Conservation (phyloP, 2,113 vertebrate genomes). For the Saguinus imperator region DNA sequence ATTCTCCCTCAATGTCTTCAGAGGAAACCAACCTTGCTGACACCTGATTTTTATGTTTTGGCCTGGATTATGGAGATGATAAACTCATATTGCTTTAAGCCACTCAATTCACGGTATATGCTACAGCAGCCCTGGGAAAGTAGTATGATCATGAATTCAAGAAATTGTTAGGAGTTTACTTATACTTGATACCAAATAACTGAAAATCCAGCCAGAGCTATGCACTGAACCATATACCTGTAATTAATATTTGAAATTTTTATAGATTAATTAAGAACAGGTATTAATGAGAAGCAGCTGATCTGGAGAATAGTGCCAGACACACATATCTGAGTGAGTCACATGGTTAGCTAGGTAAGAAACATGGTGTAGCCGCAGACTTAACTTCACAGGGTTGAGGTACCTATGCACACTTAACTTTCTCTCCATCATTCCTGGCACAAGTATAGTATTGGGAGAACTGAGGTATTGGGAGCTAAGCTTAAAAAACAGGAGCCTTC, state of each 20-base stretch:
- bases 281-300: neutral
- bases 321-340: no score
- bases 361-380: neutral
- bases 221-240: neutral
- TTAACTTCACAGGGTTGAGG: neutral
- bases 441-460: neutral
- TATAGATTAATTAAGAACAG: neutral
- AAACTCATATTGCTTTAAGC: neutral
- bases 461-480: fast-evolving
- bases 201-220: neutral
- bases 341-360: neutral
- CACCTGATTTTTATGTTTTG: neutral
- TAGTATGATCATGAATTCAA: neutral
- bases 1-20: neutral
- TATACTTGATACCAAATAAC: neutral
- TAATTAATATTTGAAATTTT: neutral
- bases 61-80: neutral
- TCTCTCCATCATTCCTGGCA: neutral
- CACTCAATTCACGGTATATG: neutral
- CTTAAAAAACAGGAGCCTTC: neutral
- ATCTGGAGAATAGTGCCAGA: neutral
- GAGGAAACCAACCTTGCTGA: neutral
- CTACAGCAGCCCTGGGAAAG: neutral
- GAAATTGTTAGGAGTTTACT: neutral
- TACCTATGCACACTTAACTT: neutral